Conservation (phyloP, 37 sponge, comb jelly and placozoan genomes). For the Chondrilla cf. caribensis region DNA sequence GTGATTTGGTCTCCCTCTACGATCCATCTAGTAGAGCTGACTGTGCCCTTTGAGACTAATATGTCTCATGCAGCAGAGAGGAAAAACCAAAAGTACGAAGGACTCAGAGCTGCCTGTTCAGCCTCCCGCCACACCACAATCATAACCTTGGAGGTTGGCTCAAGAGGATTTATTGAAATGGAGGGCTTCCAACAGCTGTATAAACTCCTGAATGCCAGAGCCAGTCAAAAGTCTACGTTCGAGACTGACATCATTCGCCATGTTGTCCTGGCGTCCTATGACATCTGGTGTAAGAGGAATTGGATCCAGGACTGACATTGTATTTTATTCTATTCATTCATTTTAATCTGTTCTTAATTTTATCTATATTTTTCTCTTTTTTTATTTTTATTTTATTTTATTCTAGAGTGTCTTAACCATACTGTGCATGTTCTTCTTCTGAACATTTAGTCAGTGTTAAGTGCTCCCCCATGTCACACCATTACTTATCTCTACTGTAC, state of each 20-base stretch:
- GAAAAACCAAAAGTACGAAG: background rate
- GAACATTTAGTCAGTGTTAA: too few relatives aligned
- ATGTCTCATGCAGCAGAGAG: background rate
- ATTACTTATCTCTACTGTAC: too few relatives aligned
- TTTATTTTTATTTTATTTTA: too few relatives aligned
- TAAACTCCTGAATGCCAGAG: background rate
- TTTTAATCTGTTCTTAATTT: too few relatives aligned
- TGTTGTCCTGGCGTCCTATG: background rate
- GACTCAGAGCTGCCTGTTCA: background rate
- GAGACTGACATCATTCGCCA: background rate
- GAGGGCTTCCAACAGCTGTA: background rate
- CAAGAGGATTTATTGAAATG: background rate
- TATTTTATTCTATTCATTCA: too few relatives aligned
- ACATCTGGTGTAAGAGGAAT: conserved; percentile 1
- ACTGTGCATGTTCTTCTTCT: too few relatives aligned
- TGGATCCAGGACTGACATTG: background rate
- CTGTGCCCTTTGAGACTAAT: conserved; percentile 11
- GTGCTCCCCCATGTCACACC: too few relatives aligned
- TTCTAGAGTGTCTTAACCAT: too few relatives aligned
- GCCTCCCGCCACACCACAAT: background rate
- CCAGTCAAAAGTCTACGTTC: background rate
- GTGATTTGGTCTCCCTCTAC: background rate
- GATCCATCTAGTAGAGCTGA: conserved; percentile 6
- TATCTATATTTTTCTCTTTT: too few relatives aligned
- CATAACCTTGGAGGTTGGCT: conserved; percentile 8